Evolutionary conservation across 2,113 vertebrate genomes (phyloP).

Genomic region (Phrynosoma blainvillii): DNA sequence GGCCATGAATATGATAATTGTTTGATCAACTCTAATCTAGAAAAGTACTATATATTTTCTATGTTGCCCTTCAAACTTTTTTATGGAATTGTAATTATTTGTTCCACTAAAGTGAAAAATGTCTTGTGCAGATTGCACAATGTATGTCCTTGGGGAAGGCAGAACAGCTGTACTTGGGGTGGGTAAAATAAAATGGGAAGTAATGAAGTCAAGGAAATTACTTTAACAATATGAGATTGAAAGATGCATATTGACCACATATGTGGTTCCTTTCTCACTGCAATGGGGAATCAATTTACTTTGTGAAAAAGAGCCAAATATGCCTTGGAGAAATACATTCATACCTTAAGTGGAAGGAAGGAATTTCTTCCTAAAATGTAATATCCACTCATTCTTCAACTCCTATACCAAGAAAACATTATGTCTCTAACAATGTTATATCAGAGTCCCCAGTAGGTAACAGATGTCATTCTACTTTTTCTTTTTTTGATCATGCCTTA

Average conservation of each 20-base stretch:
- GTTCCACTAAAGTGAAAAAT: not conserved
- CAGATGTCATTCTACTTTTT: constrained; percentile 27
- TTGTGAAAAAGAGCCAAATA: accelerated
- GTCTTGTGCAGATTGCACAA: not conserved
- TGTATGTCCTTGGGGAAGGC: not conserved
- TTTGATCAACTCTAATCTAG: not conserved
- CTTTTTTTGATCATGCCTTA: not conserved
- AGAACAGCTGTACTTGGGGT: not conserved
- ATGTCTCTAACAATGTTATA: not conserved
- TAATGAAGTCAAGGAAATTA: constrained; percentile 8
- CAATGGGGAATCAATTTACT: accelerated
- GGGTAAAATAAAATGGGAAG: not conserved
- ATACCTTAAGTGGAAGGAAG: accelerated
- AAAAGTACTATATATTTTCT: not conserved
- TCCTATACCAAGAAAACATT: constrained; percentile 23
- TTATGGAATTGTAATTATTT: not conserved
- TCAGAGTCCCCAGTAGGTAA: constrained; percentile 5
- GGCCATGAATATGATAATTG: not conserved
- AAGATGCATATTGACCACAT: accelerated
- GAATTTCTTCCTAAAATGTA: constrained; percentile 9
- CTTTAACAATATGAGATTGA: accelerated
- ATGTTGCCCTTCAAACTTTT: not conserved
- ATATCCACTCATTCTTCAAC: not conserved
- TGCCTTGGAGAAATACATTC: accelerated
- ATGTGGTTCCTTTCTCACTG: accelerated